A percentile compares a stretch with the other conserved stretches of the same genome.
These are phyloP conservation scores for Neosilurus hyrtlii DNA, from an alignment of 2,797 vertebrate species.

Conservation along the genomic window DNA sequence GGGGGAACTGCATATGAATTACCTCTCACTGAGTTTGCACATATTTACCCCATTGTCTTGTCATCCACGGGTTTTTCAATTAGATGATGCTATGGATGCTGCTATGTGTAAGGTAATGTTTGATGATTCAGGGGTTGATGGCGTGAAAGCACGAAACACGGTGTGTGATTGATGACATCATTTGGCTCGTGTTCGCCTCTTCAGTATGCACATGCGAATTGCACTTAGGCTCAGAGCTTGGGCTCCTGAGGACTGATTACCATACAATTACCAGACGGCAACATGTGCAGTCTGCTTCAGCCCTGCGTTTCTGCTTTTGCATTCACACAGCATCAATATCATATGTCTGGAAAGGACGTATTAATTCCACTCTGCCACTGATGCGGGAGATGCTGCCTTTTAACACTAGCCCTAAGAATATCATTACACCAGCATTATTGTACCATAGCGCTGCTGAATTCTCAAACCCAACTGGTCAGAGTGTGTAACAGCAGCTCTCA, in stretches of 20 bases:
- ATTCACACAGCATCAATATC: slow-evolving; percentile 17
- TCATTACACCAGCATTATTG: slow-evolving; percentile 1
- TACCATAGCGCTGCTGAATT: neutral
- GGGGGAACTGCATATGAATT: slow-evolving; percentile 39
- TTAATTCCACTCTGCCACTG: slow-evolving; percentile 3
- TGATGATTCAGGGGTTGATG: slow-evolving; percentile 21
- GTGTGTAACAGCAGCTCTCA: neutral
- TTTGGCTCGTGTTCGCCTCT: slow-evolving; percentile 38
- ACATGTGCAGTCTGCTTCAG: slow-evolving; percentile 34
- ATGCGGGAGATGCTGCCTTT: slow-evolving; percentile 13
- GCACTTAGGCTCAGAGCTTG: slow-evolving; percentile 31
- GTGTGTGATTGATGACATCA: slow-evolving; percentile 48
- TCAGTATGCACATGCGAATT: slow-evolving; percentile 49
- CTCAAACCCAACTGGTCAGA: neutral
- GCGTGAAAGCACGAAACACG: slow-evolving; percentile 23
- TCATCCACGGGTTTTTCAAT: slow-evolving; percentile 39
- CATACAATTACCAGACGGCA: slow-evolving; percentile 47
- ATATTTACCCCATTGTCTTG: slow-evolving; percentile 39
- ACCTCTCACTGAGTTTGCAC: slow-evolving; percentile 39
- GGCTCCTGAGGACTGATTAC: slow-evolving; percentile 44
- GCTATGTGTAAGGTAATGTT: slow-evolving; percentile 37
- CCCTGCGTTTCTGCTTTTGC: slow-evolving; percentile 21
- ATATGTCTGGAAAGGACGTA: slow-evolving; percentile 33
- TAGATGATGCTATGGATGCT: slow-evolving; percentile 25
- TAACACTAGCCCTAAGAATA: neutral